Conservation (phyloP, 2,797 vertebrate genomes). For the Sorex maritimensis region DNA sequence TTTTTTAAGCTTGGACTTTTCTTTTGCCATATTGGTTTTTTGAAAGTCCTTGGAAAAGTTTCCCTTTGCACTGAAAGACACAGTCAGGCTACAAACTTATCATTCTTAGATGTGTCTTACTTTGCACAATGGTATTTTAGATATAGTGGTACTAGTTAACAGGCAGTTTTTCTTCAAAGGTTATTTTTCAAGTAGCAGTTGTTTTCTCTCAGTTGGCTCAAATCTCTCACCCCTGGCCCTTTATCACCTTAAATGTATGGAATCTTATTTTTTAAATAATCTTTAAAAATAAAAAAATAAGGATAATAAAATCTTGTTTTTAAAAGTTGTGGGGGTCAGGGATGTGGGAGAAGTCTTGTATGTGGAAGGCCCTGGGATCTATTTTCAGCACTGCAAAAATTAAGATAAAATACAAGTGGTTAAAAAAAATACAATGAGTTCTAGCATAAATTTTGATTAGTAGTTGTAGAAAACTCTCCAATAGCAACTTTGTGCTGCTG, state of each 20-base stretch:
- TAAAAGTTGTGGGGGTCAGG: not conserved
- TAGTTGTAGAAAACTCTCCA: not conserved
- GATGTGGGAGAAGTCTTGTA: too few relatives aligned
- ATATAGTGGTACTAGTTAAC: not conserved
- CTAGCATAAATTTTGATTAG: not conserved
- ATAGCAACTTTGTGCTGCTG: not conserved
- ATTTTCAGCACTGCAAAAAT: too few relatives aligned
- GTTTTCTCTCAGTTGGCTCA: not conserved
- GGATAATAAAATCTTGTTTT: constrained; percentile 10
- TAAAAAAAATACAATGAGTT: too few relatives aligned
- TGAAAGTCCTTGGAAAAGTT: constrained; percentile 40
- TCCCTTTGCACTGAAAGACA: not conserved
- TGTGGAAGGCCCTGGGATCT: too few relatives aligned
- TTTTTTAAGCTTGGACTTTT: constrained; percentile 37
- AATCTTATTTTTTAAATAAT: too few relatives aligned
- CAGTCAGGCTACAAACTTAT: not conserved
- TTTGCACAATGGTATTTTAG: not conserved
- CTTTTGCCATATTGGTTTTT: constrained; percentile 27
- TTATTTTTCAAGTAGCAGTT: constrained; percentile 44
- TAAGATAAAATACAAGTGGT: too few relatives aligned
- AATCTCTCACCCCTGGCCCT: not conserved
- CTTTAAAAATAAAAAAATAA: too few relatives aligned
- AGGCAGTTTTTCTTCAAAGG: constrained; percentile 18
- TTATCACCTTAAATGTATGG: not conserved
- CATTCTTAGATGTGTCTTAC: not conserved